Percentiles rank a stretch among this genome's conserved stretches.
Evolutionary conservation across 2,888 invertebrate genomes (phyloP).

Genomic region (Erebia epiphron): DNA sequence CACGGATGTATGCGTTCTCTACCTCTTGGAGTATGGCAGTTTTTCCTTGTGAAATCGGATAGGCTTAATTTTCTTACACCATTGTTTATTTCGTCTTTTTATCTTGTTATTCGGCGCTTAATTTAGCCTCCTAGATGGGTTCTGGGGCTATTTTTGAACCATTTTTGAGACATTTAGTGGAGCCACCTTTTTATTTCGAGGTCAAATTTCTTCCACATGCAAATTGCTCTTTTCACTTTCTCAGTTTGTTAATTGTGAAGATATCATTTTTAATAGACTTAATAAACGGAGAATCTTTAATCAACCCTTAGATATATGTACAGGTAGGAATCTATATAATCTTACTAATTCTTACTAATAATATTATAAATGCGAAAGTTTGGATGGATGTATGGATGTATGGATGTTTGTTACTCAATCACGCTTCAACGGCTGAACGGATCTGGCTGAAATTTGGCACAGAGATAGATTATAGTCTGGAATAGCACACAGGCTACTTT

Average conservation of each 20-base stretch:
- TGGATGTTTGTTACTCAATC: too few relatives aligned
- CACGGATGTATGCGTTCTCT: not conserved
- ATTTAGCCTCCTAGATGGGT: not conserved
- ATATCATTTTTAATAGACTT: too few relatives aligned
- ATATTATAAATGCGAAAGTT: not conserved
- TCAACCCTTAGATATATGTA: too few relatives aligned
- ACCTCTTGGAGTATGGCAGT: slow-evolving; percentile 12
- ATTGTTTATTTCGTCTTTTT: slow-evolving; percentile 26
- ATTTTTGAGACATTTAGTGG: not conserved
- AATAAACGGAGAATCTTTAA: too few relatives aligned
- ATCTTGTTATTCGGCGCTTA: slow-evolving; percentile 18
- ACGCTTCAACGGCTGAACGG: too few relatives aligned
- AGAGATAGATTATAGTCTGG: too few relatives aligned
- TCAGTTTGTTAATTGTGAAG: too few relatives aligned
- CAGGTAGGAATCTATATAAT: too few relatives aligned
- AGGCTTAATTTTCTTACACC: slow-evolving; percentile 39
- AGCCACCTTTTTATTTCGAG: not conserved
- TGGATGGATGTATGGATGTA: too few relatives aligned
- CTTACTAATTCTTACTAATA: too few relatives aligned
- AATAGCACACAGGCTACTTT: too few relatives aligned
- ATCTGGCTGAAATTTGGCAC: too few relatives aligned
- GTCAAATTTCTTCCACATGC: not conserved
- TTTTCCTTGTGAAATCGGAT: slow-evolving; percentile 44
- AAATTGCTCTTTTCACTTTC: not conserved
- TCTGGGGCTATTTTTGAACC: slow-evolving; percentile 8